phyloP scores from a whole-genome alignment of 2,797 vertebrate genomes.

The Microchirus variegatus region DNA sequence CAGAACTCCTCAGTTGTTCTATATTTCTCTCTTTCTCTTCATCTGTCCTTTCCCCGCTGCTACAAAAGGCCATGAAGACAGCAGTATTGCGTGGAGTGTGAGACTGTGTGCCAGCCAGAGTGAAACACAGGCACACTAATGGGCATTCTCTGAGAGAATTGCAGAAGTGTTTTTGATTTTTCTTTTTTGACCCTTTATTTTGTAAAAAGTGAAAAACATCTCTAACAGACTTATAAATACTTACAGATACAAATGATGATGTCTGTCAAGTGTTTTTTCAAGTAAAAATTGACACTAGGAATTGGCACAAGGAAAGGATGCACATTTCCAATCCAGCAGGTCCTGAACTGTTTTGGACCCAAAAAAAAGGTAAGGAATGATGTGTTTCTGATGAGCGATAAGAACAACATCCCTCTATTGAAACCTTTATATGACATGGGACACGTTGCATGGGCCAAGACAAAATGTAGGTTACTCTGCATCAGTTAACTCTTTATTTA shows the following conservation, averaged over 20 bases:
- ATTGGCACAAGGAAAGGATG: constrained; percentile 18
- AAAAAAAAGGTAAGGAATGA: constrained; percentile 18
- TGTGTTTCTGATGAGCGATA: background rate
- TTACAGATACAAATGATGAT: constrained; percentile 61
- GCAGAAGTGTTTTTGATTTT: constrained; percentile 72
- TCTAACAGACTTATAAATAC: constrained; percentile 84
- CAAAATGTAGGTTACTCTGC: too few species aligned
- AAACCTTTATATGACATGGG: too few species aligned
- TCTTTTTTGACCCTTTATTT: constrained; percentile 73
- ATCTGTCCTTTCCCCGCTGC: constrained; percentile 50
- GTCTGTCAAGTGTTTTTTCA: constrained; percentile 61
- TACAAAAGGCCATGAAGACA: constrained; percentile 81
- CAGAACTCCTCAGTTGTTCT: constrained; percentile 36
- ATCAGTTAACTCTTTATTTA: background rate
- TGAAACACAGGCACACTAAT: constrained; percentile 67
- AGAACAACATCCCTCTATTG: too few species aligned
- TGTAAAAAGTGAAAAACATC: constrained; percentile 83
- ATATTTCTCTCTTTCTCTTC: constrained; percentile 45
- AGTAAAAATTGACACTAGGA: too few species aligned
- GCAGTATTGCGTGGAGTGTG: constrained; percentile 84
- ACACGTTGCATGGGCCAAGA: too few species aligned
- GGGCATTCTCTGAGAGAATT: constrained; percentile 82
- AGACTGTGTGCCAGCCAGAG: constrained; percentile 71
- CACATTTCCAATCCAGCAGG: constrained; percentile 9
- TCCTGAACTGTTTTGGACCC: constrained; percentile 11